Evolutionary conservation across 2,888 invertebrate genomes (phyloP).

Genomic region (Scaeva pyrastri): DNA sequence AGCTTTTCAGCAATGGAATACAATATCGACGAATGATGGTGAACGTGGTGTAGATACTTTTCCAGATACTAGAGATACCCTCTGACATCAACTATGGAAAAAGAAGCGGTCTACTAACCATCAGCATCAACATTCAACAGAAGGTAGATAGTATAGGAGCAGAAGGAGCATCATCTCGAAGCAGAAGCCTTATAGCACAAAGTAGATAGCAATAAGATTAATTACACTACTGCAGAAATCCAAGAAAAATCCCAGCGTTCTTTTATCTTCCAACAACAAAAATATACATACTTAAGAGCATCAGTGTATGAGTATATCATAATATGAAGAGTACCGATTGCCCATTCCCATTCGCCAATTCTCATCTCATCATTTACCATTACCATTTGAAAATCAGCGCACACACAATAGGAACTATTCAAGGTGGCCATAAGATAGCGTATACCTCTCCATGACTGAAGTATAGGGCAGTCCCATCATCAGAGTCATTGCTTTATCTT

Average conservation of each 20-base stretch:
- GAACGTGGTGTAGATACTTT: constrained; percentile 47
- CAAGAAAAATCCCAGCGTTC: constrained; percentile 44
- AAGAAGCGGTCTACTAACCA: constrained; percentile 30
- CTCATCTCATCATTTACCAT: background rate
- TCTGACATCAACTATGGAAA: constrained; percentile 17
- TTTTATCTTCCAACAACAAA: background rate
- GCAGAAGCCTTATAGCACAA: background rate
- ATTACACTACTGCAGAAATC: constrained; percentile 67
- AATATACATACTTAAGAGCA: background rate
- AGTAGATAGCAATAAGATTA: constrained; percentile 61
- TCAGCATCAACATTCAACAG: constrained; percentile 5
- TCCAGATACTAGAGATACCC: constrained; percentile 55
- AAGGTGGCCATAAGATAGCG: constrained; percentile 36
- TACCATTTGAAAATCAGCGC: constrained; percentile 54
- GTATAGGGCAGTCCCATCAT: constrained; percentile 40
- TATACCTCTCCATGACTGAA: background rate
- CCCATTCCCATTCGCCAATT: constrained; percentile 33
- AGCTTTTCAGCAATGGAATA: constrained; percentile 23
- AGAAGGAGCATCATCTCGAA: background rate
- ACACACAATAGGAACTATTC: constrained; percentile 51
- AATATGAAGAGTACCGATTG: background rate
- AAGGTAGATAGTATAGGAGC: too few species aligned
- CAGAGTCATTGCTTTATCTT: constrained; percentile 66
- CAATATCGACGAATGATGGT: constrained; percentile 34
- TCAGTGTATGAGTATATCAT: too few species aligned